Evolutionary conservation across 92 coral and sea anemone genomes (phyloP).

Genomic region (Actinostola sp.): DNA sequence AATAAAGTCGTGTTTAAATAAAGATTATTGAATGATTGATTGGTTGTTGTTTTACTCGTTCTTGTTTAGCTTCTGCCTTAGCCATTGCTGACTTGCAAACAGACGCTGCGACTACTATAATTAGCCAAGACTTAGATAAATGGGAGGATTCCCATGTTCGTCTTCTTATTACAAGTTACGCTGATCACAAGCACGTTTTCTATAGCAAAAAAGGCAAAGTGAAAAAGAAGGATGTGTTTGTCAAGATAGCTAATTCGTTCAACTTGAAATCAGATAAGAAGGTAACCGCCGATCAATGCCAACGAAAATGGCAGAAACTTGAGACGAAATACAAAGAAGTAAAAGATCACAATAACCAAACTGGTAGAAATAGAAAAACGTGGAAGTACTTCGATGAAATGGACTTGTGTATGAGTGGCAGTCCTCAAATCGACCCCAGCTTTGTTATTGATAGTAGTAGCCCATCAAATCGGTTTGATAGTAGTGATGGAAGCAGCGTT

Average conservation of each 20-base stretch:
- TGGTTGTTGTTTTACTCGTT: no score
- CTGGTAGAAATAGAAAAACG: conserved; percentile 33
- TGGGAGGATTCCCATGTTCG: no score
- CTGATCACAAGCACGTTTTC: no score
- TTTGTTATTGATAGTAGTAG: conserved; percentile 7
- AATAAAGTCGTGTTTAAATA: no score
- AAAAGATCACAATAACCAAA: conserved; percentile 35
- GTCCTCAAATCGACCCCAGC: conserved; percentile 20
- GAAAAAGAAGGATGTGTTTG: conserved; percentile 37
- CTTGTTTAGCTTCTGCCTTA: no score
- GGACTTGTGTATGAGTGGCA: conserved; percentile 30
- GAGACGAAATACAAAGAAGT: conserved; percentile 43
- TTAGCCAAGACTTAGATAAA: no score
- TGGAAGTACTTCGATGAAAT: conserved; percentile 33
- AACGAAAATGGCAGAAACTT: conserved; percentile 47
- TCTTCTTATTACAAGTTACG: no score
- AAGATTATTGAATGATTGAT: no score
- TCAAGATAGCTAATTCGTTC: conserved; percentile 40
- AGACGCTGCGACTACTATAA: no score
- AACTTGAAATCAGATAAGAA: conserved; percentile 19
- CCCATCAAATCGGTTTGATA: no score
- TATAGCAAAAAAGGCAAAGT: no score
- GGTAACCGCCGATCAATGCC: conserved; percentile 43
- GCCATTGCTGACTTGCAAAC: no score
- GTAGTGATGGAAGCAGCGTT: background rate